phyloP scores from a whole-genome alignment of 1,140 invertebrate genomes.

The Sminthurinus signatus region DNA sequence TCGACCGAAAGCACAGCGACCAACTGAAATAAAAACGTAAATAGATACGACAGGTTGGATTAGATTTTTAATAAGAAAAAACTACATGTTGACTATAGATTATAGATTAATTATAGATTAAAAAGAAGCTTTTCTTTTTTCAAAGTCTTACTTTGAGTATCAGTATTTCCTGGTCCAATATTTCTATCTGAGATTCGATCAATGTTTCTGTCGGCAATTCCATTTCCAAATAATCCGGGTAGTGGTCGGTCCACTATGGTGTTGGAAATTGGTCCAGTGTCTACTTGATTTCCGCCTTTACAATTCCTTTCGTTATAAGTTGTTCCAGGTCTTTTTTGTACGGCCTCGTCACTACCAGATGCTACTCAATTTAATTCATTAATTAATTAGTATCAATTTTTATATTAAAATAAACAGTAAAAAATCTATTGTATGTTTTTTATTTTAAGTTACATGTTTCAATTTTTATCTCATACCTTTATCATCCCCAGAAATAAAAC shows the following conservation, averaged over 20 bases:
- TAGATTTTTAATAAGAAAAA: too few relatives aligned
- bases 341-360: conserved; percentile 45
- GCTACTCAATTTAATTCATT: too few relatives aligned
- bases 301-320: conserved; percentile 49
- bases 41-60: too few relatives aligned
- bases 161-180: conserved; percentile 29
- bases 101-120: too few relatives aligned
- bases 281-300: conserved; percentile 25
- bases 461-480: conserved; percentile 31
- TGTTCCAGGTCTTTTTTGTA: conserved; percentile 47
- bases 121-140: too few relatives aligned
- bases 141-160: conserved; percentile 32
- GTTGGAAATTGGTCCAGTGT: conserved; percentile 3
- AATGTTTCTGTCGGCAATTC: conserved; percentile 22
- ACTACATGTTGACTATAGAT: too few relatives aligned
- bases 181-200: conserved; percentile 24
- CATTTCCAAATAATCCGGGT: conserved; percentile 16
- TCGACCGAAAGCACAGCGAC: conserved; percentile 43
- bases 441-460: too few relatives aligned
- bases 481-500: conserved; percentile 48
- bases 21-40: too few relatives aligned
- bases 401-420: too few relatives aligned
- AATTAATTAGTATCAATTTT: too few relatives aligned
- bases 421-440: too few relatives aligned
- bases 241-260: conserved; percentile 21